Conservation (phyloP, 2,797 vertebrate genomes). For the Spinus olivaceus region DNA sequence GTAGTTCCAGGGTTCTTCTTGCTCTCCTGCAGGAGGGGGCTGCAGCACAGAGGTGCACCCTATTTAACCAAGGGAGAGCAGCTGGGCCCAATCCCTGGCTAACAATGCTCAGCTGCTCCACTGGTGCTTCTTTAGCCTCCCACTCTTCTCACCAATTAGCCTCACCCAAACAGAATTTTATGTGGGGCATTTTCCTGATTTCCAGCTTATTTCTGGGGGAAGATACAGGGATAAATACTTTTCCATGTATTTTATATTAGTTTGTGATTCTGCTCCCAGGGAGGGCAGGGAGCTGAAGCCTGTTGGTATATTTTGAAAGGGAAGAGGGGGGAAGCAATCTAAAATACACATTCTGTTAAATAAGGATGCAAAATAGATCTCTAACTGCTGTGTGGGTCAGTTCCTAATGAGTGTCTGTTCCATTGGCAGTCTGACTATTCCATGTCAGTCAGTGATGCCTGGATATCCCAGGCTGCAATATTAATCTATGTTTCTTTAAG, state of each 20-base stretch:
- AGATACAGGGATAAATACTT: neutral
- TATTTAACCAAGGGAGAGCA: fast-evolving
- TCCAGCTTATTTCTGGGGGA: neutral
- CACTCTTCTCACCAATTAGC: neutral
- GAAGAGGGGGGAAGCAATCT: neutral
- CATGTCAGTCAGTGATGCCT: neutral
- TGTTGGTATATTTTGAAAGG: neutral
- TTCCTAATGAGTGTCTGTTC: neutral
- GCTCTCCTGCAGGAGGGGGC: neutral
- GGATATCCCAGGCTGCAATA: neutral
- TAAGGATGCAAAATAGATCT: neutral
- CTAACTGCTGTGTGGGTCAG: neutral
- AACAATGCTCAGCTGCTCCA: neutral
- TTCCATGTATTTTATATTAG: neutral
- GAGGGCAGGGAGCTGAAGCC: neutral
- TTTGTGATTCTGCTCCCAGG: neutral
- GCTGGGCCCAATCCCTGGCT: fast-evolving
- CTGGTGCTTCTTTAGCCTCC: neutral
- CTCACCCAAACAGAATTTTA: neutral
- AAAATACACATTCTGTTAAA: neutral
- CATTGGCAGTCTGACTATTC: neutral
- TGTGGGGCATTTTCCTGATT: neutral
- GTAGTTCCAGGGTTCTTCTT: neutral
- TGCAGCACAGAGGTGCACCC: neutral
- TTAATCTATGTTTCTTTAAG: slow-evolving; percentile 22